Evolutionary conservation across 2,113 vertebrate genomes (phyloP), one percentile per base, ranked within the genome.

Genomic region (Zingel zingel): DNA sequence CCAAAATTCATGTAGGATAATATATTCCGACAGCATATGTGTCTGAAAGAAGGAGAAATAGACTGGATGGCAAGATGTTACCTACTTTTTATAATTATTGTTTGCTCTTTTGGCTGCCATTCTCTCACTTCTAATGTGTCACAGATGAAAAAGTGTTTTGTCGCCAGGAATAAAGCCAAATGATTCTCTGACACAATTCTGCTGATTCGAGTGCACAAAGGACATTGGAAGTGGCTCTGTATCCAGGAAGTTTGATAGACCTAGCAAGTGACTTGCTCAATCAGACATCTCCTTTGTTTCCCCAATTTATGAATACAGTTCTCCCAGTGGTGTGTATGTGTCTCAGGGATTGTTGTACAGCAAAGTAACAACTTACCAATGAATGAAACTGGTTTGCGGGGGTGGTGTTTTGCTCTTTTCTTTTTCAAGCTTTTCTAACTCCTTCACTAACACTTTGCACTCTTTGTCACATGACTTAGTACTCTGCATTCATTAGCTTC

Each of bases 401-500:
- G 82, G 36, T 68, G 74, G 33, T 65, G 39, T 53, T 77, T 54
- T 43, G 1, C 10, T 12, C 1, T 72, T 21, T 63, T 1, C 21
- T 45, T 74, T 57, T 66, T 77, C 10, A 27, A 18, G 36, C 63
- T 65, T 43, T 68, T 54, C 59, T 77, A 33, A 58, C 74, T 66
- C 59, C 21, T 5, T 5, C 73, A 30, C 80, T 66, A 75, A 81
- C 67, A 5, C 45, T 70, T 56, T 74, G 73, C 66, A 64, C 13
- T 27, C 21, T 62, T 74, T 66, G n/a, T 43, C 33, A 4, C 5
- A 4, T 65, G 59, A 81, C 73, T 43, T 15, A 76, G 11, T 88
- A 83, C 80, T 78, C 48, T 71, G 70, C 63, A 59, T 76, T 43
- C 64, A 54, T 77, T 58, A 83, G 39, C 63, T 13, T n/a, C 16